Evolutionary conservation across 1,140 invertebrate genomes (phyloP).

Genomic region (Sycobia sp.): DNA sequence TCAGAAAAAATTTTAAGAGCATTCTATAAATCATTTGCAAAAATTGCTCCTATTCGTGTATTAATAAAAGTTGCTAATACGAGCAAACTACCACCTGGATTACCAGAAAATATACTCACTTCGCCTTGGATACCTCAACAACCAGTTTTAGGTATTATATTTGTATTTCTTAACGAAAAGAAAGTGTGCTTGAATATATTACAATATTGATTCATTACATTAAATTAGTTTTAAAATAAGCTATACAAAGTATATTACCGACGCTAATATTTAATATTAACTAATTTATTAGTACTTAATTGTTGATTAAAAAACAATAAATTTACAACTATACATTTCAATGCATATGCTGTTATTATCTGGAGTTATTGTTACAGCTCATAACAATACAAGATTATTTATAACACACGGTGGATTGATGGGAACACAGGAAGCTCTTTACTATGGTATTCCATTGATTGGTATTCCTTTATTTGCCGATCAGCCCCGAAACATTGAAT

Average conservation of each 20-base stretch:
- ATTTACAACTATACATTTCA: too few relatives aligned
- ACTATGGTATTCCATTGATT: constrained; percentile 41
- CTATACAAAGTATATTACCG: too few relatives aligned
- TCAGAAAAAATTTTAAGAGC: constrained; percentile 51
- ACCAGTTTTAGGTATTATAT: constrained; percentile 63
- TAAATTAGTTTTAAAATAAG: background rate
- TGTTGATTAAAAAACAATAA: too few relatives aligned
- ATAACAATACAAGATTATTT: constrained; percentile 47
- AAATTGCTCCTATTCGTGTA: constrained; percentile 39
- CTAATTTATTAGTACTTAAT: too few relatives aligned
- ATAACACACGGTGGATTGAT: constrained; percentile 61
- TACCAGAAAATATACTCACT: constrained; percentile 66
- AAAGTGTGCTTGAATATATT: too few relatives aligned
- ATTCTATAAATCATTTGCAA: constrained; percentile 38
- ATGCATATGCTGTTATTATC: too few relatives aligned
- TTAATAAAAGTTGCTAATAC: constrained; percentile 40
- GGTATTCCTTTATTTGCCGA: constrained; percentile 57
- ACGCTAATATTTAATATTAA: too few relatives aligned
- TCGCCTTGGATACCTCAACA: constrained; percentile 69
- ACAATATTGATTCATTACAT: background rate
- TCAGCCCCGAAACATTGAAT: constrained; percentile 44
- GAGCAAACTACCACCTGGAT: constrained; percentile 41
- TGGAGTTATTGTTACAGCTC: constrained; percentile 33
- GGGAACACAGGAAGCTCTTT: constrained; percentile 55
- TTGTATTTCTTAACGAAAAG: too few relatives aligned